Conservation (phyloP, 2,888 invertebrate genomes). For the Poecilus cupreus region DNA sequence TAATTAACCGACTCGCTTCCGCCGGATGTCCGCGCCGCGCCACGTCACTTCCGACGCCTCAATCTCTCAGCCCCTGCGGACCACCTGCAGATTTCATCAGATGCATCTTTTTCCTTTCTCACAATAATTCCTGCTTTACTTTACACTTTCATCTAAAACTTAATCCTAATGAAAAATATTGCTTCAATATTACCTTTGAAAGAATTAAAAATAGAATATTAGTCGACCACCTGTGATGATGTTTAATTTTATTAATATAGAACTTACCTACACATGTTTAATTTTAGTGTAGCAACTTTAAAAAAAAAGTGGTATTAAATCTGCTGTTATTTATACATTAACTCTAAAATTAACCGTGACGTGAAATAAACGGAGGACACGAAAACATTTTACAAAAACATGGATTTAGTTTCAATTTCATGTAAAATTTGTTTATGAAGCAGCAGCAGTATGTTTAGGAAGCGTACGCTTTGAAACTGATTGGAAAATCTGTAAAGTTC, state of each 20-base stretch:
- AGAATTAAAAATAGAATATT: too few species aligned
- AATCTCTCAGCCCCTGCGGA: too few species aligned
- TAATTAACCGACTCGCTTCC: slow-evolving; percentile 10
- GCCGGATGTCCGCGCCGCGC: not conserved
- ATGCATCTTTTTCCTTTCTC: too few species aligned
- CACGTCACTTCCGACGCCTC: too few species aligned
- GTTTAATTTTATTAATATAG: not conserved
- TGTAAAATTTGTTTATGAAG: not conserved
- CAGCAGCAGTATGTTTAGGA: too few species aligned
- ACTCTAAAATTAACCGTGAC: not conserved
- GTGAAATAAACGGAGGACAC: not conserved
- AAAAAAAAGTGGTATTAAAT: not conserved
- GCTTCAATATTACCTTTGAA: too few species aligned
- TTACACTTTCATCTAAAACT: too few species aligned
- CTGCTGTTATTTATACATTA: not conserved
- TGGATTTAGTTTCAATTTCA: not conserved
- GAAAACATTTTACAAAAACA: not conserved
- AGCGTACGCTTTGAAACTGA: too few species aligned
- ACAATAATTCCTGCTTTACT: too few species aligned
- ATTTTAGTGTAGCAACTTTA: not conserved
- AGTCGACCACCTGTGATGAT: not conserved
- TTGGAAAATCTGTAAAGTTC: too few species aligned
- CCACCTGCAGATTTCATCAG: too few species aligned
- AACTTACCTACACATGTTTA: not conserved
- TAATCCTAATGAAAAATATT: too few species aligned